Evolutionary conservation across 1,140 invertebrate genomes (phyloP).

Genomic region (Caenorhabditis brenneri): DNA sequence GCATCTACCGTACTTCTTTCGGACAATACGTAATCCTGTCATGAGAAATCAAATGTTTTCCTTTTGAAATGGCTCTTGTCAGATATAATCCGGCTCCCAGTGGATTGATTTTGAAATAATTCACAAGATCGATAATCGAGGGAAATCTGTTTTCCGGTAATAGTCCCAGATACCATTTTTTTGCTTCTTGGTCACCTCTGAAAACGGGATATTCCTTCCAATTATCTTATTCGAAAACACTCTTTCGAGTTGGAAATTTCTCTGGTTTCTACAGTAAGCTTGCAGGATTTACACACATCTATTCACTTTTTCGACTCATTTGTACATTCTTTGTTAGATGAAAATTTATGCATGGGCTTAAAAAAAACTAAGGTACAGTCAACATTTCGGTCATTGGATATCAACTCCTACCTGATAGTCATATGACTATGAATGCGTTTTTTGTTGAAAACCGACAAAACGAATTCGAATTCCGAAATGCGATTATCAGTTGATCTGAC

Average conservation of each 20-base stretch:
- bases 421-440: constrained; percentile 3
- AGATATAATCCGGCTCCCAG: background rate
- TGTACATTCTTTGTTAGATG: too few species aligned
- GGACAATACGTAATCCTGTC: background rate
- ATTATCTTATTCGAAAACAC: too few species aligned
- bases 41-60: background rate
- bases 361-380: too few species aligned
- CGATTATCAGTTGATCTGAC: background rate
- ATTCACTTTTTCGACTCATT: too few species aligned
- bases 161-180: background rate
- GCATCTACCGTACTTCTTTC: background rate
- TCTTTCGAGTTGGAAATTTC: too few species aligned
- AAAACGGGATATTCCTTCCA: too few species aligned
- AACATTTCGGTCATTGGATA: too few species aligned
- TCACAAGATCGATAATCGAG: background rate
- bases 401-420: background rate
- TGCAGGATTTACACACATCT: too few species aligned
- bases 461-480: background rate
- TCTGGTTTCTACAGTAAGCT: too few species aligned
- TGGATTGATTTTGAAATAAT: background rate
- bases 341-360: too few species aligned
- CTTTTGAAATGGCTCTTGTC: background rate
- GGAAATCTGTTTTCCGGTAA: background rate
- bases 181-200: background rate
- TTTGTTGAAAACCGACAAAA: background rate